phyloP scores from a whole-genome alignment of 2,888 invertebrate species.

The Nipponacmea schrenckii region DNA sequence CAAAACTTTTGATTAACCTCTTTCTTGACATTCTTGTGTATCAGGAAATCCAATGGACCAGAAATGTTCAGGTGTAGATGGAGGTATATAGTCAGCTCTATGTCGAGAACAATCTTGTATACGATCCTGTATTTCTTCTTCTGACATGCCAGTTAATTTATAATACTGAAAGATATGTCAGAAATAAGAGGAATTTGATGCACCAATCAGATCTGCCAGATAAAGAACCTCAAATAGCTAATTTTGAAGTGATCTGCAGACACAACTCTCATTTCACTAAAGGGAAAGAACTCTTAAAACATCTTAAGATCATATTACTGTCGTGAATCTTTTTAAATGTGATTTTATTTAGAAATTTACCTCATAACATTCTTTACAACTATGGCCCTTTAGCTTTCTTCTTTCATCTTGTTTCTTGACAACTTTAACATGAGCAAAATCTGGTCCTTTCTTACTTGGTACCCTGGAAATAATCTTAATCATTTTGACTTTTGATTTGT shows the following conservation, averaged over 20 bases:
- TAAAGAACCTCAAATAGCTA: no score
- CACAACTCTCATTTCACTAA: no score
- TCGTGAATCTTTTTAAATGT: no score
- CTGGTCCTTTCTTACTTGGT: conserved; percentile 39
- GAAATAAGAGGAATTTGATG: no score
- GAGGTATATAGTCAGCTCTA: conserved; percentile 55
- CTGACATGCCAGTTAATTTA: conserved; percentile 48
- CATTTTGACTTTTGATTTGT: no score
- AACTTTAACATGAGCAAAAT: conserved; percentile 56
- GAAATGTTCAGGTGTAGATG: conserved; percentile 65
- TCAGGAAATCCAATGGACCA: conserved; percentile 67
- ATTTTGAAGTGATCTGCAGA: no score
- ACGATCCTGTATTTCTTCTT: conserved; percentile 51
- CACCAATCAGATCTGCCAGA: no score
- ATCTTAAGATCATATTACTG: no score
- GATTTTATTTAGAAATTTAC: no score
- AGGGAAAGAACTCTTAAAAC: no score
- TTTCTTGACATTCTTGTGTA: conserved; percentile 59
- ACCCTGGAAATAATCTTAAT: conserved; percentile 36
- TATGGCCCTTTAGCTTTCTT: conserved; percentile 57
- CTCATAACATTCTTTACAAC: conserved; percentile 61
- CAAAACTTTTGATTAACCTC: conserved; percentile 38
- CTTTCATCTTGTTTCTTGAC: conserved; percentile 62
- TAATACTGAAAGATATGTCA: conserved; percentile 56
- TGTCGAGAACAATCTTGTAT: conserved; percentile 64